Base-by-base conservation (phyloP, 1,140 invertebrate species). In the Cydia amplana region DNA sequence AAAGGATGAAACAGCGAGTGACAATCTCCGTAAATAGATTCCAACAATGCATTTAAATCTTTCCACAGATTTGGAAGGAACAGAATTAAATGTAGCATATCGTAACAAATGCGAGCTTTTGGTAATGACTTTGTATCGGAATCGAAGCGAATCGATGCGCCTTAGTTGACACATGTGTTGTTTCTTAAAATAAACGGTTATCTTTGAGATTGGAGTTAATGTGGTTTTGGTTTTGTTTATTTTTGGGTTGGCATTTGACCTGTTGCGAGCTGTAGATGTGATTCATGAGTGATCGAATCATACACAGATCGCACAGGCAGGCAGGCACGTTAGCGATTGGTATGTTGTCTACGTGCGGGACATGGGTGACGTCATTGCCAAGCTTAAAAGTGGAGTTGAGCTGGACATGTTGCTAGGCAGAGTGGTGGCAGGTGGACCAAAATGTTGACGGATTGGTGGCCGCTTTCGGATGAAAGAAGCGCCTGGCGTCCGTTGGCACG, bases 251-350 rank as follows among this genome's bases (percentile, higher is more conserved):
- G 7, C 43, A 46, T 16, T 46, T 46, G 43, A 46, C 10, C 43
- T 46, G 43, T 46, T 46, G 4, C 4, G 43, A 43, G 40, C 10
- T 43, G 9, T 40, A 10, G 40, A 10, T 9, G 40, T 40, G 10
- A 28, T n/a, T n/a, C n/a, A n/a, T 28, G 28, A 28, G 28, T 28
- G 28, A n/a, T n/a, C n/a, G n/a, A 4, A 3, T 28, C 5, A 32
- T 32, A 32, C 95, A 95, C 3, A 95, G 79, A 84, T 95, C 94
- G 79, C 95, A 95, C 3, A 94, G n/a, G n/a, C n/a, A n/a, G n/a
- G n/a, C n/a, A n/a, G n/a, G 88, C 14, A 94, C 83, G 63, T 89
- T 86, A 28, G 91, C 88, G n/a, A n/a, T n/a, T n/a, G n/a, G n/a
- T n/a, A n/a, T n/a, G n/a, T n/a, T n/a, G n/a, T n/a, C n/a, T n/a